Base-by-base conservation (phyloP, 2,888 invertebrate species). In the Agriopis leucophaearia region DNA sequence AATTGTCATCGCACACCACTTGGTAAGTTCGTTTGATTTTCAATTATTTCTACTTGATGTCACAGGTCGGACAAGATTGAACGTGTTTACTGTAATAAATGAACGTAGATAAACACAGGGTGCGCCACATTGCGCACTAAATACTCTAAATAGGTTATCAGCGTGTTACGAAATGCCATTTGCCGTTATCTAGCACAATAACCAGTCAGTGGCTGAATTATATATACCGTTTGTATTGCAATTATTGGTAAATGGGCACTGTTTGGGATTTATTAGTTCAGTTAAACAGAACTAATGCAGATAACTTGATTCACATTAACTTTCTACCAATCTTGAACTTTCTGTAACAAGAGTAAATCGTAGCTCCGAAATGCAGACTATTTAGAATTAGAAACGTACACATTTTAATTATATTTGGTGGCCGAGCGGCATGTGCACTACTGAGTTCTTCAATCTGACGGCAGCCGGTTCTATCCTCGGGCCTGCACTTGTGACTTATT, bases 101-200 rank as follows among this genome's bases (percentile, higher is more conserved):
- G 44, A 55, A 38, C 10, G 56, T 51, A 54, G 62, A 55, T 63
- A 64, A 70, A 67, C 61, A 62, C 66, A 68, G 75, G 72, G 73
- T 72, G 74, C 70, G 72, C 71, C 64, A 73, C 62, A 70, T 74
- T 74, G 69, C 74, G 74, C 66, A 69, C 62, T 74, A 70, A 74
- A 73, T 76, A 69, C 67, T 68, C 62, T 74, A 71, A 74, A 73
- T 77, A 69, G 74, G 76, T 77, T 77, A 77, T 77, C 74, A 66
- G 57, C 58, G 58, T 64, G 63, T 74, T 70, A 70, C 73, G 69
- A 74, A 71, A 74, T 70, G 68, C 72, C 73, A 69, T 70, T 70
- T 47, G 54, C 72, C 72, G 71, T 73, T 76, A 76, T 76, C 76
- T 74, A 67, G 66, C 69, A 71, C 73, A 72, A 72, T 72, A 72